These are phyloP conservation scores for Dynastes grantii DNA, from an alignment of 2,888 invertebrate species.

Conservation along the genomic window DNA sequence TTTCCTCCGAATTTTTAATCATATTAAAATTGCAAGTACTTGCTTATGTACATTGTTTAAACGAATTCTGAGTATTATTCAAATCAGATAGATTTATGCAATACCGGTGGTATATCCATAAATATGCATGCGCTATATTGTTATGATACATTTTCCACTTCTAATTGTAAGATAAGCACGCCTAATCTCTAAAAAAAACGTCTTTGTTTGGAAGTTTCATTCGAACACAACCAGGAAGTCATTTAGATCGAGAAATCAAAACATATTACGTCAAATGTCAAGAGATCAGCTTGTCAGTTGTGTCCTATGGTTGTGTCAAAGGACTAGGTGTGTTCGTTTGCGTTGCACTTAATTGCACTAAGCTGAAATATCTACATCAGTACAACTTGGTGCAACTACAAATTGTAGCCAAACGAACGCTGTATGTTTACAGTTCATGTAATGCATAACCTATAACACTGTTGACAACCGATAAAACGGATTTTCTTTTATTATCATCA, in stretches of 20 bases:
- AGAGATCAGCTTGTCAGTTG: neutral
- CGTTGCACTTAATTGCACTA: too few species aligned
- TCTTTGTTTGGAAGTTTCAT: neutral
- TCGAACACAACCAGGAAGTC: neutral
- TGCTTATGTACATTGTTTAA: slow-evolving; percentile 18
- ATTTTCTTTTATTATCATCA: too few species aligned
- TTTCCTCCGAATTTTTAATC: slow-evolving; percentile 21
- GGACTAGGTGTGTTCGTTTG: too few species aligned
- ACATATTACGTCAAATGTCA: neutral
- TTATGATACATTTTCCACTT: neutral
- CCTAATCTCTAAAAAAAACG: neutral
- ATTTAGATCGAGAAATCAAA: neutral
- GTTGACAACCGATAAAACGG: too few species aligned
- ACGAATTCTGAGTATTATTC: neutral
- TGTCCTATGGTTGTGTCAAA: neutral
- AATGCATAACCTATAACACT: too few species aligned
- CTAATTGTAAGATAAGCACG: slow-evolving; percentile 5
- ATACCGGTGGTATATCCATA: neutral
- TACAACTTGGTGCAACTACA: too few species aligned
- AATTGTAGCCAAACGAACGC: too few species aligned
- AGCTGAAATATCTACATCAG: too few species aligned
- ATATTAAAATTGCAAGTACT: neutral
- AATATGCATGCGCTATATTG: neutral
- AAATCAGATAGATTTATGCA: neutral
- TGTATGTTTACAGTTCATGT: too few species aligned